phyloP scores from a whole-genome alignment of 2,888 invertebrate species.

The Busseola fusca region DNA sequence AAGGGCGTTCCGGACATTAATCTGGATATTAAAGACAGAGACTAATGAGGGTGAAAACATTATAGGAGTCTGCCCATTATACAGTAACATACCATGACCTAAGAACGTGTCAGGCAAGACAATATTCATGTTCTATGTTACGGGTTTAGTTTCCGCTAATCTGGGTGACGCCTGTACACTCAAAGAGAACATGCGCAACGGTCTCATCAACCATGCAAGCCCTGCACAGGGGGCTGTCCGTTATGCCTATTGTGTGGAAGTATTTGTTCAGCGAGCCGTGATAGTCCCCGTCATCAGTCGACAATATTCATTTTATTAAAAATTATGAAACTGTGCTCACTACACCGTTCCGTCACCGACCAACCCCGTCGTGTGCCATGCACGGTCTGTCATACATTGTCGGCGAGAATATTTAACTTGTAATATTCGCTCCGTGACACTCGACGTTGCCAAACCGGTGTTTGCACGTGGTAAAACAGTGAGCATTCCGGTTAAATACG shows the following conservation, averaged over 20 bases:
- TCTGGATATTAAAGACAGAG: not conserved
- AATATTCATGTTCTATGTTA: no score
- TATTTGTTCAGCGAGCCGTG: no score
- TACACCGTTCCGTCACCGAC: not conserved
- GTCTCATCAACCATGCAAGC: no score
- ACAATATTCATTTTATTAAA: not conserved
- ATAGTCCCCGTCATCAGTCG: no score
- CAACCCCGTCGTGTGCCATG: no score
- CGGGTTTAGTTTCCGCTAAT: no score
- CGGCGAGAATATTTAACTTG: not conserved
- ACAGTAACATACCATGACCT: not conserved
- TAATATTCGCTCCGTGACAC: not conserved
- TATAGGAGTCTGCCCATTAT: no score
- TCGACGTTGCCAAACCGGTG: not conserved
- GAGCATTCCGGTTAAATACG: not conserved
- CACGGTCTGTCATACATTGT: not conserved
- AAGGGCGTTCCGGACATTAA: not conserved
- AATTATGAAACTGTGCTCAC: not conserved
- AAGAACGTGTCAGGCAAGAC: not conserved
- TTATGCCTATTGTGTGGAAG: no score
- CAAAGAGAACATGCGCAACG: no score
- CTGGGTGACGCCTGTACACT: no score
- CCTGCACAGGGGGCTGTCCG: no score
- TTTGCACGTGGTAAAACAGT: not conserved
- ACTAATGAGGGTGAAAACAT: no score